These are phyloP conservation scores for Gnathonemus longibarbis DNA, from an alignment of 2,113 vertebrate genomes.

Conservation along the genomic window DNA sequence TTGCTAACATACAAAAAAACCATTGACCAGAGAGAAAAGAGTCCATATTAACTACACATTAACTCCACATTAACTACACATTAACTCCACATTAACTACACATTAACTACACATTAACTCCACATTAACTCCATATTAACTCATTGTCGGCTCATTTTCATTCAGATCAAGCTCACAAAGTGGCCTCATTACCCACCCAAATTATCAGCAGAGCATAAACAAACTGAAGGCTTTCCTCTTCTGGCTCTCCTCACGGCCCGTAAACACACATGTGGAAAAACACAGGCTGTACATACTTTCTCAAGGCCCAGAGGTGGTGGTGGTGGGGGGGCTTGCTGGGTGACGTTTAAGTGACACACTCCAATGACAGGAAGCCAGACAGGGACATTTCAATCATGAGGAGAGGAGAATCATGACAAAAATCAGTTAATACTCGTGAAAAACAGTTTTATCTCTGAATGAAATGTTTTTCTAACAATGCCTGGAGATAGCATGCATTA, in stretches of 20 bases:
- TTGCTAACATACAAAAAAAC: neutral
- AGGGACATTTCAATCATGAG: neutral
- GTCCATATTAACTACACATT: neutral
- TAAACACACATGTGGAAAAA: constrained; percentile 14
- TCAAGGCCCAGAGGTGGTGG: neutral
- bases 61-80: neutral
- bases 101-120: neutral
- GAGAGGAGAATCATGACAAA: neutral
- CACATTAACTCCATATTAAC: neutral
- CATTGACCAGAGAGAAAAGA: neutral
- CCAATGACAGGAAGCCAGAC: neutral
- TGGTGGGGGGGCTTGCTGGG: neutral
- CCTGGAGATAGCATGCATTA: neutral
- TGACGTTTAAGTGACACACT: neutral
- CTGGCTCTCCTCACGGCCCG: neutral
- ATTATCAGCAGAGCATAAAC: neutral
- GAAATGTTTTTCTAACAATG: neutral
- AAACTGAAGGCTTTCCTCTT: neutral
- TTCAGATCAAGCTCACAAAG: neutral
- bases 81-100: too few species aligned
- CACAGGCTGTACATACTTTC: constrained; percentile 20
- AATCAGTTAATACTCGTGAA: neutral
- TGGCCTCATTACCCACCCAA: neutral
- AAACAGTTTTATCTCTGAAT: neutral
- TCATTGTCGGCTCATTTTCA: neutral